Conservation (phyloP, 2,797 vertebrate species). For the Falco berigora region DNA sequence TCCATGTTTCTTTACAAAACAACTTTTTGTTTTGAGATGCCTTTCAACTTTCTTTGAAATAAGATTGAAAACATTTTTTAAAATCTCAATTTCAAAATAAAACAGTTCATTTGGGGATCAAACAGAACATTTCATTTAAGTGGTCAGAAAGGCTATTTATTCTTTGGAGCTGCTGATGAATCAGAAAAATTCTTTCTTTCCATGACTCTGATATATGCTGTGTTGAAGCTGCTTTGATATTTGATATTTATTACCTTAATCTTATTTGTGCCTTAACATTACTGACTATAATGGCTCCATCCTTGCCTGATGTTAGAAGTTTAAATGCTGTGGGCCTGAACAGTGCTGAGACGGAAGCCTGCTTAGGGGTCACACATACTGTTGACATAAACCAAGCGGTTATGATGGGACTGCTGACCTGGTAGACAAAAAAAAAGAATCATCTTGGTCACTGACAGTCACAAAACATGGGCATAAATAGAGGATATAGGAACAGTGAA, state of each 20-base stretch:
- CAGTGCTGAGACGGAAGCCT: not conserved
- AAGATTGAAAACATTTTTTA: slow-evolving; percentile 53
- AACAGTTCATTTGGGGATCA: slow-evolving; percentile 21
- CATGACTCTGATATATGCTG: slow-evolving; percentile 17
- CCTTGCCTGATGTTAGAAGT: slow-evolving; percentile 16
- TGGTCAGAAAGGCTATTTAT: slow-evolving; percentile 39
- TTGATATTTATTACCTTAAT: slow-evolving; percentile 61
- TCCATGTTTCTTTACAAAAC: not conserved
- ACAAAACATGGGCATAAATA: not conserved
- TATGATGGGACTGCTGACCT: not conserved
- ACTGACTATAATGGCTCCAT: slow-evolving; percentile 2
- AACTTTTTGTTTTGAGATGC: not conserved
- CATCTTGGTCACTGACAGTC: not conserved
- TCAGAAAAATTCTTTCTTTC: slow-evolving; percentile 42
- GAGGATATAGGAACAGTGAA: not conserved
- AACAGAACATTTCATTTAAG: slow-evolving; percentile 42
- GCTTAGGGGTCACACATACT: not conserved
- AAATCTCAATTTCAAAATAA: slow-evolving; percentile 47
- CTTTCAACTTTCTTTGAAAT: slow-evolving; percentile 21
- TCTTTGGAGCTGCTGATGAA: slow-evolving; percentile 41
- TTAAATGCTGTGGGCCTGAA: not conserved
- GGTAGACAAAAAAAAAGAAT: not conserved
- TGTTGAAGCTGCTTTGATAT: slow-evolving; percentile 51
- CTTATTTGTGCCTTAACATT: slow-evolving; percentile 43
- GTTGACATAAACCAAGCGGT: not conserved